Evolutionary conservation across 2,797 vertebrate genomes (phyloP).

Genomic region (Glossophaga mutica): DNA sequence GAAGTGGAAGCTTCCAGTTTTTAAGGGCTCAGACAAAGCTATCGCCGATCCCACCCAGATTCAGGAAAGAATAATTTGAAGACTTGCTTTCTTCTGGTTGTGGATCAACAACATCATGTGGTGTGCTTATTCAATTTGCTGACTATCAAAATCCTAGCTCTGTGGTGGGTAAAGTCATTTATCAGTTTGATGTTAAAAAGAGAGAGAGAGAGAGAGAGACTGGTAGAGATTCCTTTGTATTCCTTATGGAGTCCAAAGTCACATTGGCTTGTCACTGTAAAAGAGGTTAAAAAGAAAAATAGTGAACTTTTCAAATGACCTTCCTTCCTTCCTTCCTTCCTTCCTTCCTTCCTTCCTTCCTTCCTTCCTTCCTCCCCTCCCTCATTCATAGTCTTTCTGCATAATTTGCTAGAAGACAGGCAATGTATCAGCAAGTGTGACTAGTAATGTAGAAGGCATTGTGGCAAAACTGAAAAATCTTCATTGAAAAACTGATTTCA

Average conservation of each 20-base stretch:
- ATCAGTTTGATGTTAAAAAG: constrained; percentile 29
- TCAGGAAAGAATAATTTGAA: not conserved
- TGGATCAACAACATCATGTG: not conserved
- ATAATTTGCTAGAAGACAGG: not conserved
- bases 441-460: not conserved
- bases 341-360: not conserved
- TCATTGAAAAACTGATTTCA: not conserved
- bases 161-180: not conserved
- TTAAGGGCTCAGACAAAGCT: not conserved
- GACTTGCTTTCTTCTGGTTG: not conserved
- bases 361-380: not conserved
- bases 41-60: not conserved
- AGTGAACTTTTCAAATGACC: not conserved
- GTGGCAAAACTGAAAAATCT: not conserved
- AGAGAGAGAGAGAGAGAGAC: too few relatives aligned
- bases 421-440: not conserved
- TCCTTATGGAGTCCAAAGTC: not conserved
- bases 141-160: not conserved
- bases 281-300: not conserved
- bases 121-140: not conserved
- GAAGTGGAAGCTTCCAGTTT: not conserved
- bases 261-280: not conserved
- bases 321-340: not conserved
- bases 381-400: not conserved
- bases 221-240: not conserved